A percentile compares a stretch with the other conserved stretches of the same genome.
These are phyloP conservation scores for Gymnorhina tibicen DNA, from an alignment of 2,113 vertebrate species.

Conservation along the genomic window DNA sequence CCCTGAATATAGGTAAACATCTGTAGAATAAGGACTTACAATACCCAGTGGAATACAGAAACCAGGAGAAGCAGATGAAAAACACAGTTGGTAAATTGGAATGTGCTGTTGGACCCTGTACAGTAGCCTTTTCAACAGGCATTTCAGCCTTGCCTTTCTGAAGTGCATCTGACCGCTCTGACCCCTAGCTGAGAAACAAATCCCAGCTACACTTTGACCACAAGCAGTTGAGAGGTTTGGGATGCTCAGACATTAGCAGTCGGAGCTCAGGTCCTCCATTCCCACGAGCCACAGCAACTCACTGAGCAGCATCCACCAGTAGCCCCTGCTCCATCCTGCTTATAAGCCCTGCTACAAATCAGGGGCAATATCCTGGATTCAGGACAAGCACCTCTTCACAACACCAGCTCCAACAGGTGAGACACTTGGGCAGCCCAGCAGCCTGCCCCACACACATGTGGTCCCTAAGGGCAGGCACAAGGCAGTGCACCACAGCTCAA, in stretches of 20 bases:
- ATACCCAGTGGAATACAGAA: not conserved
- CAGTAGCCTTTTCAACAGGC: not conserved
- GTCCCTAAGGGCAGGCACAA: rapidly evolving
- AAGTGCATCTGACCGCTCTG: rapidly evolving
- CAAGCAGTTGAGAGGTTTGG: not conserved
- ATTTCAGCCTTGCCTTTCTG: not conserved
- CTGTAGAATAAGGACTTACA: not conserved
- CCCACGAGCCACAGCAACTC: rapidly evolving
- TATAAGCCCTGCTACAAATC: rapidly evolving
- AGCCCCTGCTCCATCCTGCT: not conserved
- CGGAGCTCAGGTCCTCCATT: not conserved
- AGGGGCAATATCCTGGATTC: not conserved
- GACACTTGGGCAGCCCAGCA: not conserved
- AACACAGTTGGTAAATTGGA: not conserved
- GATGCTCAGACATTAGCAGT: not conserved
- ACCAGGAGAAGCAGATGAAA: not conserved
- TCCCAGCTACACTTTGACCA: not conserved
- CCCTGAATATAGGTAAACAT: not conserved
- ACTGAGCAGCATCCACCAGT: not conserved
- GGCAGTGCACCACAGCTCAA: not conserved
- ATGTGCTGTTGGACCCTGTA: not conserved
- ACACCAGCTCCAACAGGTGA: not conserved
- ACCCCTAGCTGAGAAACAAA: not conserved
- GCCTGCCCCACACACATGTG: rapidly evolving
- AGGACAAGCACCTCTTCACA: not conserved